Evolutionary conservation across 2,888 invertebrate genomes (phyloP), one percentile per base, ranked within the genome.

Genomic region (Zeuzera pyrina): DNA sequence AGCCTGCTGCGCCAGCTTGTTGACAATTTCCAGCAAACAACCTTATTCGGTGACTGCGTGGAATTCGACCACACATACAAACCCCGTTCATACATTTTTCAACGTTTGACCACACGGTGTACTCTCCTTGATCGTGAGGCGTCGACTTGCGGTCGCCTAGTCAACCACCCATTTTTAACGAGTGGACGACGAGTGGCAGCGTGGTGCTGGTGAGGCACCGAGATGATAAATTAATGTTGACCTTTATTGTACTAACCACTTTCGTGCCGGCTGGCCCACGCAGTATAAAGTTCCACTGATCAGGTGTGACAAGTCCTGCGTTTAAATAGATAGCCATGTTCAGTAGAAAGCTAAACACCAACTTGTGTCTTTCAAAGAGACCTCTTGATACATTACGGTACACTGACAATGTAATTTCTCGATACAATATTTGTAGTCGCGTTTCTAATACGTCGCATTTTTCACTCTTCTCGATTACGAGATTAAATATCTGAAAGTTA

Each of bases 371-470:
- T 64, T 96, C 96, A 58, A 97, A 96, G 6, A 97, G 84, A 0
- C 96, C 97, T 33, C 96, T 87, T 1, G 95, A 94, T 16, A 97
- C 91, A 56, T 94, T 97, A 5, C 89, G 89, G 59, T 94, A 97
- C 23, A 96, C 88, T 1, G 92, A 89, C 31, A 90, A 83, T 1
- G 94, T 91, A 45, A 95, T 95, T 65, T 93, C 91, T 11, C 86
- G 77, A 48, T 89, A 88, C 2, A 97, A 76, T 37, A 88, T 89
- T 12, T 86, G 70, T 15, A 96, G 78, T 7, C 95, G 87, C 7
- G 74, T 70, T 15, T 89, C 87, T 5, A 95, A 78, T 14, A 89
- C 74, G 46, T 88, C 85, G 30, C 81, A 76, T 32, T 89, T 89
- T 52, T 90, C 91, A 53, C 91, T 91, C 24, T 86, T 87, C 40